These are phyloP conservation scores for Anorthoa munda DNA, from an alignment of 2,888 invertebrate species.

Conservation along the genomic window DNA sequence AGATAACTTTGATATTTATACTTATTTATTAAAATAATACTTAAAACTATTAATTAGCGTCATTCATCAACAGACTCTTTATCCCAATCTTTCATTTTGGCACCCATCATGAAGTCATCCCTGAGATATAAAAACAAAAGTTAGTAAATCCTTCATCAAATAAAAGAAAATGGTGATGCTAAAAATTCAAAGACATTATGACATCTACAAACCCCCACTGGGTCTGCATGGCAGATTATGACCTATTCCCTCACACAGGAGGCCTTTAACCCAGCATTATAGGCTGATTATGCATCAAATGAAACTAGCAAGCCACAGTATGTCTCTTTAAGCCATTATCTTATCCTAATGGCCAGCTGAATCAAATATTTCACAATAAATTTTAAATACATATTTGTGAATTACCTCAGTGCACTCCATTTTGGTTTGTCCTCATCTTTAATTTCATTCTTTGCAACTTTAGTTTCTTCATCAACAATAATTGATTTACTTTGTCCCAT, in stretches of 20 bases:
- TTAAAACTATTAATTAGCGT: slow-evolving; percentile 53
- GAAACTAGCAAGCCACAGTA: neutral
- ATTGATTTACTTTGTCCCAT: slow-evolving; percentile 93
- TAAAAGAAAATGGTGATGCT: too few species aligned
- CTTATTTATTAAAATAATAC: slow-evolving; percentile 59
- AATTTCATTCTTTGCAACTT: slow-evolving; percentile 82
- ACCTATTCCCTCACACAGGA: too few species aligned
- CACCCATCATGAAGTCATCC: slow-evolving; percentile 97
- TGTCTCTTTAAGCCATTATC: too few species aligned
- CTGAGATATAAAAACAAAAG: slow-evolving; percentile 86
- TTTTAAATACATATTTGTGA: neutral
- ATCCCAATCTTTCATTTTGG: slow-evolving; percentile 98
- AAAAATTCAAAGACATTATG: too few species aligned
- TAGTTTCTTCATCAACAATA: slow-evolving; percentile 86
- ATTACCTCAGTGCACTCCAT: slow-evolving; percentile 92
- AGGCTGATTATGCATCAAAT: too few species aligned
- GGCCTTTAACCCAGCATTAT: too few species aligned
- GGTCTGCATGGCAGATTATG: too few species aligned
- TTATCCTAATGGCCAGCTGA: neutral
- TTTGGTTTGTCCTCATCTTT: slow-evolving; percentile 85
- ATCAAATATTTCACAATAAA: neutral
- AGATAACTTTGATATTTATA: slow-evolving; percentile 53
- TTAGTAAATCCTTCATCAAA: neutral
- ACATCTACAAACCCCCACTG: too few species aligned
- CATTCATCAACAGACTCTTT: slow-evolving; percentile 92